phyloP scores from a whole-genome alignment of 2,888 invertebrate species.

The Lathronympha strigana region DNA sequence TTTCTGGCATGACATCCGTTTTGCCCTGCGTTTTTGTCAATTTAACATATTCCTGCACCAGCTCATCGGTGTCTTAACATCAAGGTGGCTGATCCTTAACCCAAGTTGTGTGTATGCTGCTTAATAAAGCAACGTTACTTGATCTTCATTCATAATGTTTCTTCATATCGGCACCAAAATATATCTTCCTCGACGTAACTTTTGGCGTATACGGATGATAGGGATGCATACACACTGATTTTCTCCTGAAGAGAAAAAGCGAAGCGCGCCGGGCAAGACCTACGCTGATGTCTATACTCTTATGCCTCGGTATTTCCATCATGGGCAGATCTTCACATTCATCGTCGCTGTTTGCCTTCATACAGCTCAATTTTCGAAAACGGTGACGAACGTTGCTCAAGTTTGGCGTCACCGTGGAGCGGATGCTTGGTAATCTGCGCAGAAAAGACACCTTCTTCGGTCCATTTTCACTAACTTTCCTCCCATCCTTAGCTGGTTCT shows the following conservation, averaged over 20 bases:
- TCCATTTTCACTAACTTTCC: constrained; percentile 47
- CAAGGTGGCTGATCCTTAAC: background rate
- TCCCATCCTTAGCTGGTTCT: constrained; percentile 48
- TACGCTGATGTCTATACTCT: constrained; percentile 74
- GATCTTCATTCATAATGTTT: constrained; percentile 29
- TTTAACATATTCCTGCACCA: no score
- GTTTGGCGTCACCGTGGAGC: constrained; percentile 58
- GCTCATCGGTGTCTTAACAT: no score
- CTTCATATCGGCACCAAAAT: constrained; percentile 61
- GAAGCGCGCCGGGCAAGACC: constrained; percentile 73
- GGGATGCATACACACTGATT: constrained; percentile 73
- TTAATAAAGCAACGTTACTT: background rate
- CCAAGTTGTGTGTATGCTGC: no score
- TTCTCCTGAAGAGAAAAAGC: constrained; percentile 71
- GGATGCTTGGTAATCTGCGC: constrained; percentile 58
- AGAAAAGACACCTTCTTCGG: constrained; percentile 49
- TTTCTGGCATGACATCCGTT: no score
- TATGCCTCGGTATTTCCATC: constrained; percentile 68
- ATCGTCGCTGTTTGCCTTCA: constrained; percentile 61
- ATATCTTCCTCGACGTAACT: constrained; percentile 73
- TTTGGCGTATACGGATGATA: constrained; percentile 77
- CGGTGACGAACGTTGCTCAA: constrained; percentile 60
- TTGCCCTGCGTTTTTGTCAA: no score
- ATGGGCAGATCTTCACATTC: constrained; percentile 52
- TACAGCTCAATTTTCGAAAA: constrained; percentile 67